Percentiles rank a stretch among this genome's conserved stretches.
Evolutionary conservation across 2,113 vertebrate species (phyloP).

Genomic region (Mobula hypostoma): DNA sequence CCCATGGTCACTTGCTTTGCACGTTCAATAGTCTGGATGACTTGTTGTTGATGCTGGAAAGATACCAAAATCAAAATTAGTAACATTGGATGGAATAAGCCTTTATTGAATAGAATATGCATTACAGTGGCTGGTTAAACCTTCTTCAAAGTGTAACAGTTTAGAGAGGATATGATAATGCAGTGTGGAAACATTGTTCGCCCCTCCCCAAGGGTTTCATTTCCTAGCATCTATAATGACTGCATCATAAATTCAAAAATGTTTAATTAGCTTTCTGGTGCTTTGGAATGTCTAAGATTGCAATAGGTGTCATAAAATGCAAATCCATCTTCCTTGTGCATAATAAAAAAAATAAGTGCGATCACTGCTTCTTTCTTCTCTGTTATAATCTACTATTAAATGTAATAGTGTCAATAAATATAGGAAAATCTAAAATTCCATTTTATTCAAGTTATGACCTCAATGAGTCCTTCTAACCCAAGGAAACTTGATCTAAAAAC

Average conservation of each 20-base stretch:
- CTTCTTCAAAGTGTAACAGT: background rate
- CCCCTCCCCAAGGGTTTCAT: background rate
- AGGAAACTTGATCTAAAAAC: background rate
- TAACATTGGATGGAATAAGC: background rate
- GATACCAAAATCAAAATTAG: background rate
- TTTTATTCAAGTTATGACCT: background rate
- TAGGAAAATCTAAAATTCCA: background rate
- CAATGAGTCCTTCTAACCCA: background rate
- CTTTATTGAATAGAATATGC: background rate
- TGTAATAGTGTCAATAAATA: background rate
- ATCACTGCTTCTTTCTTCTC: background rate
- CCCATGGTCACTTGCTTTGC: conserved; percentile 66
- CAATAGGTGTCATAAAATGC: background rate
- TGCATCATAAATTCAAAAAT: background rate
- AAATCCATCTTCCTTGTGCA: background rate
- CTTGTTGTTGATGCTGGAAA: conserved; percentile 67
- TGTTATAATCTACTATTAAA: background rate
- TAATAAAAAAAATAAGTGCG: background rate
- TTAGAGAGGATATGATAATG: background rate
- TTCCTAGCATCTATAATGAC: background rate
- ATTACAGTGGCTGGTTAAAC: background rate
- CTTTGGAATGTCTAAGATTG: background rate
- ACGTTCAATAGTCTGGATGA: conserved; percentile 61
- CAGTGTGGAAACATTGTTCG: background rate
- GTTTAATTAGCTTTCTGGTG: background rate